These are phyloP conservation scores for Orchesella cincta DNA, from an alignment of 1,140 invertebrate species.

Conservation along the genomic window DNA sequence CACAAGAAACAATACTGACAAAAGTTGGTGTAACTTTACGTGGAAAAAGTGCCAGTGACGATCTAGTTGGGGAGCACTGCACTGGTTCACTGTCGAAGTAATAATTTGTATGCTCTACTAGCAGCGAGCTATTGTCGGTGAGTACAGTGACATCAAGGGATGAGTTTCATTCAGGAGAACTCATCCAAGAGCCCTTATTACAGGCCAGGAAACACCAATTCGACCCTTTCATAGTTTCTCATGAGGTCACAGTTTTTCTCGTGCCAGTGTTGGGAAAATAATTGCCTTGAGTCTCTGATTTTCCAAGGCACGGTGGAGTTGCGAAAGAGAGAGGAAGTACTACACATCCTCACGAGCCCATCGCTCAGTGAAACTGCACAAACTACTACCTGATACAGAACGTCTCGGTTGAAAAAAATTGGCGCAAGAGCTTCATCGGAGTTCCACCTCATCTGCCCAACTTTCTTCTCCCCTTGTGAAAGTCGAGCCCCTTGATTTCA, in stretches of 20 bases:
- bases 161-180: slow-evolving; percentile 9
- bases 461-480: neutral
- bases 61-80: neutral
- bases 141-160: neutral
- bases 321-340: slow-evolving; percentile 28
- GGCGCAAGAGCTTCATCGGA: slow-evolving; percentile 34
- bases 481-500: slow-evolving; percentile 17
- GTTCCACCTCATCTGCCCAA: slow-evolving; percentile 27
- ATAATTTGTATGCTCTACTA: neutral
- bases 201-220: slow-evolving; percentile 39
- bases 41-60: neutral
- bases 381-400: slow-evolving; percentile 11
- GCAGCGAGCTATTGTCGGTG: slow-evolving; percentile 3
- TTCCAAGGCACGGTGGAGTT: slow-evolving; percentile 39
- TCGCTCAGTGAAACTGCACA: slow-evolving; percentile 42
- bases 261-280: slow-evolving; percentile 32
- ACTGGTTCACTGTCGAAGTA: neutral
- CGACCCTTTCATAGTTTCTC: slow-evolving; percentile 4
- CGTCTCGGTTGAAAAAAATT: slow-evolving; percentile 18
- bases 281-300: slow-evolving; percentile 40
- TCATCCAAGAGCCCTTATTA: slow-evolving; percentile 39
- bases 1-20: slow-evolving; percentile 2
- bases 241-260: neutral
- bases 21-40: neutral
- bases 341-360: slow-evolving; percentile 49